phyloP scores from a whole-genome alignment of 2,797 vertebrate genomes.

The Brotogeris chrysoptera region DNA sequence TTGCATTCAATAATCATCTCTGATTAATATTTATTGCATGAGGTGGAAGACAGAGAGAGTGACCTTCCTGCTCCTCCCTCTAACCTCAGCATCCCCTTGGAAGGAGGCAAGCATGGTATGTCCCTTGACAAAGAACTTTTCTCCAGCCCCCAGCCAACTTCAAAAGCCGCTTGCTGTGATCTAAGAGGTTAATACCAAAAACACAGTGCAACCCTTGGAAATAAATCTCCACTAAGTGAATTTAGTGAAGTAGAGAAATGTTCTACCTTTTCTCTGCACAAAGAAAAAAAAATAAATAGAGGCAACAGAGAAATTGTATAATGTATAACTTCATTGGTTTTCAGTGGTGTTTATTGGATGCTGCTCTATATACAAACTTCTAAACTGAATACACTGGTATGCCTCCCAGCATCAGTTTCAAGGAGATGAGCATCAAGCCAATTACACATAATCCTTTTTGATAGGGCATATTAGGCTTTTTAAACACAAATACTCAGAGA shows the following conservation, averaged over 20 bases:
- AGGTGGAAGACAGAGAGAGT: neutral
- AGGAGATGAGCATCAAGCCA: neutral
- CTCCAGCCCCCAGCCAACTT: slow-evolving; percentile 13
- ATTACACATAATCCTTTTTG: neutral
- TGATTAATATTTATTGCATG: neutral
- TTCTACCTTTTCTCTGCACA: neutral
- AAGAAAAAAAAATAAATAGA: neutral
- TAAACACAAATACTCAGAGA: neutral
- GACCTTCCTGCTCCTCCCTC: neutral
- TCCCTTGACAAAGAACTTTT: neutral
- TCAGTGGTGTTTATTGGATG: neutral
- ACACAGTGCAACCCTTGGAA: neutral
- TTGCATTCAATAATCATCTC: neutral
- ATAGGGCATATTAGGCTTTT: neutral
- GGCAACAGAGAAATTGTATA: neutral
- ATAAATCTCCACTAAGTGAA: slow-evolving; percentile 19
- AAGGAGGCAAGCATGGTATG: neutral
- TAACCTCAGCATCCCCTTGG: neutral
- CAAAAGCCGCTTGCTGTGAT: slow-evolving; percentile 57
- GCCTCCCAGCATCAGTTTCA: neutral
- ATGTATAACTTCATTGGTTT: neutral
- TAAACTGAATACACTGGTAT: neutral
- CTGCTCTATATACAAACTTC: neutral
- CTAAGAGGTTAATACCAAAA: slow-evolving; percentile 33
- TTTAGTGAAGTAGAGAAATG: slow-evolving; percentile 21